Percentiles rank a stretch among this genome's conserved stretches.
These are phyloP conservation scores for Melanotaenia boesemani DNA, from an alignment of 2,797 vertebrate species.

Conservation along the genomic window DNA sequence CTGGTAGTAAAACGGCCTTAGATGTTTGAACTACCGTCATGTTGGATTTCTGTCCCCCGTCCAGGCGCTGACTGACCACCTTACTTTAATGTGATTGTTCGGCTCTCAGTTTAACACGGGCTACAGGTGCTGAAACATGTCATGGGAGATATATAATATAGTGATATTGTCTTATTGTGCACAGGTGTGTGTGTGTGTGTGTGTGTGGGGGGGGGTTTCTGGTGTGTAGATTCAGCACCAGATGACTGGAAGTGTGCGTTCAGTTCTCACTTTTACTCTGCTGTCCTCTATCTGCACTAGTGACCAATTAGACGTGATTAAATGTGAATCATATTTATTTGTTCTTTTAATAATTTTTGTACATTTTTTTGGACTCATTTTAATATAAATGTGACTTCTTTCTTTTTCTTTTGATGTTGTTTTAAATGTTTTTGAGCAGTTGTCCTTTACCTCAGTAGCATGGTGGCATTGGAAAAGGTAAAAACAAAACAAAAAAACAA, in stretches of 20 bases:
- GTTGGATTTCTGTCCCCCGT: constrained; percentile 2
- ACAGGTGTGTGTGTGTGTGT: constrained; percentile 40
- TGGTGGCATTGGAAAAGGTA: constrained; percentile 54
- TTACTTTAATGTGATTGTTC: constrained; percentile 10
- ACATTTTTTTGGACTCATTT: constrained; percentile 78
- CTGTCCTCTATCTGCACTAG: constrained; percentile 84
- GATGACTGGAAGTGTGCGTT: constrained; percentile 47
- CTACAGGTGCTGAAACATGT: constrained; percentile 23
- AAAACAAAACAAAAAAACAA: constrained; percentile 35
- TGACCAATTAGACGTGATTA: constrained; percentile 78
- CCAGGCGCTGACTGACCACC: background rate
- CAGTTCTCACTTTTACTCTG: constrained; percentile 65
- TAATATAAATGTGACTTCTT: constrained; percentile 77
- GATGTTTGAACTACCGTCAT: constrained; percentile 3
- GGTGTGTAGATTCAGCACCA: constrained; percentile 56
- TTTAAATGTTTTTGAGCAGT: constrained; percentile 65
- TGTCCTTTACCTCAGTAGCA: constrained; percentile 82
- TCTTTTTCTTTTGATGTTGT: constrained; percentile 42
- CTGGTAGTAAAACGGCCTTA: constrained; percentile 30
- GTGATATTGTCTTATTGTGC: constrained; percentile 56
- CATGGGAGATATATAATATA: constrained; percentile 55
- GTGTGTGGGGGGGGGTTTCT: constrained; percentile 39
- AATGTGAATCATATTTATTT: constrained; percentile 91
- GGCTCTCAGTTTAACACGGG: background rate
- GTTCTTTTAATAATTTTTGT: constrained; percentile 79